Evolutionary conservation across 2,113 vertebrate genomes (phyloP), one percentile per base, ranked within the genome.

Genomic region (Cygnus buccinator): DNA sequence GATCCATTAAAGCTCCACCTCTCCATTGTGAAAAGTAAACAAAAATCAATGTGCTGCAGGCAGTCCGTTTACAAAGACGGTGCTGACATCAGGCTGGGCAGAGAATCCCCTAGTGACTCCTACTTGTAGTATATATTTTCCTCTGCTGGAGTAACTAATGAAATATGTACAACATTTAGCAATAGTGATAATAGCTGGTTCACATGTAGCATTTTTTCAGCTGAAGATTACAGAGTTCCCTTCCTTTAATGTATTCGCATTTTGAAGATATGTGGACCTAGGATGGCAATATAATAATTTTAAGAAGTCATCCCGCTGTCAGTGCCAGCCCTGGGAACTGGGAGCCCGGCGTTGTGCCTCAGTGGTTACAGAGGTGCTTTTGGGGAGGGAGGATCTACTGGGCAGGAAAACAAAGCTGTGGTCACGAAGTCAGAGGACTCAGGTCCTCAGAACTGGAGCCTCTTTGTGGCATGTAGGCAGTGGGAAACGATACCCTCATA

Each of bases 101-200:
- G 77, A 92, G 63, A 82, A 90, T 84, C 8, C 82, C 43, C 46
- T 68, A 35, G 65, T 90, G 77, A 68, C 22, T 68, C 57, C 77
- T 87, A 44, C 74, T 95, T 57, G 21, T 35, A 73, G 50, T 62
- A 20, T 7, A 1, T 87, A 41, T 87, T 83, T 93, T 92, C 66
- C 35, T 91, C 61, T 91, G 58, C 41, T 26, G 6, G n/a, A 77
- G n/a, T 78, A 94, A 86, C 73, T 84, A 83, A 72, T 78, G 58
- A 92, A 95, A 90, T 81, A 92, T 75, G 72, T 14, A 70, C 66
- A 90, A 68, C 75, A 83, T 89, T 92, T 84, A 86, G 25, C 26
- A 90, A 48, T 46, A 76, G 68, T 33, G 9, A 63, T 68, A 28
- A 59, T 65, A 76, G 19, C n/a, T 75, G 37, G 20, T 73, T 90